phyloP scores from a whole-genome alignment of 2,797 vertebrate species.

The Melanotaenia pygmaea region DNA sequence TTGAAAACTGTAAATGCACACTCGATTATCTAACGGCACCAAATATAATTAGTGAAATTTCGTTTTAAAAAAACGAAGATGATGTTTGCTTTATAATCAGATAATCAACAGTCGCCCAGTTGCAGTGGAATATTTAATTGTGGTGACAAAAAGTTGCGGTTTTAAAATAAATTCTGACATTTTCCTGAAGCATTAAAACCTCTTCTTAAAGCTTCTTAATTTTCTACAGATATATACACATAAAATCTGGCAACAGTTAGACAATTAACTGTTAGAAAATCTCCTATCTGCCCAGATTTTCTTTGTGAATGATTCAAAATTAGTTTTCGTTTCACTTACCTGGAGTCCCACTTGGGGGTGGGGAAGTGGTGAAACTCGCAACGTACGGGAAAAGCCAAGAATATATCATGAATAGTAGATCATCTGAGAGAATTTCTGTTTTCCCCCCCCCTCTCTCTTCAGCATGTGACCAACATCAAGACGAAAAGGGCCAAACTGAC shows the following conservation, averaged over 20 bases:
- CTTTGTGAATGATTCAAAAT: conserved; percentile 29
- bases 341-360: conserved; percentile 76
- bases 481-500: conserved; percentile 23
- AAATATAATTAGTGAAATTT: background rate
- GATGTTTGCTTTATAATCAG: conserved; percentile 16
- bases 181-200: background rate
- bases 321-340: conserved; percentile 75
- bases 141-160: conserved; percentile 35
- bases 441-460: conserved; percentile 51
- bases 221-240: background rate
- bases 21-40: background rate
- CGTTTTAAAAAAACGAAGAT: conserved; percentile 3
- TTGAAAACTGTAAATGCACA: background rate
- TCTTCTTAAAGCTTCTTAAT: background rate
- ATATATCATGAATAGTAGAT: conserved; percentile 76
- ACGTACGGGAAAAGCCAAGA: conserved; percentile 75
- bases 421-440: conserved; percentile 63
- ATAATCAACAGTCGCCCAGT: conserved; percentile 14
- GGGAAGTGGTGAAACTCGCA: conserved; percentile 73
- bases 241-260: background rate
- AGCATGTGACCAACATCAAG: conserved; percentile 70
- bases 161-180: conserved; percentile 13
- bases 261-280: background rate
- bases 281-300: conserved; percentile 4
- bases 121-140: conserved; percentile 26